Evolutionary conservation across 2,113 vertebrate species (phyloP), one percentile per base, ranked within the genome.

Genomic region (Nyctibius bracteatus): DNA sequence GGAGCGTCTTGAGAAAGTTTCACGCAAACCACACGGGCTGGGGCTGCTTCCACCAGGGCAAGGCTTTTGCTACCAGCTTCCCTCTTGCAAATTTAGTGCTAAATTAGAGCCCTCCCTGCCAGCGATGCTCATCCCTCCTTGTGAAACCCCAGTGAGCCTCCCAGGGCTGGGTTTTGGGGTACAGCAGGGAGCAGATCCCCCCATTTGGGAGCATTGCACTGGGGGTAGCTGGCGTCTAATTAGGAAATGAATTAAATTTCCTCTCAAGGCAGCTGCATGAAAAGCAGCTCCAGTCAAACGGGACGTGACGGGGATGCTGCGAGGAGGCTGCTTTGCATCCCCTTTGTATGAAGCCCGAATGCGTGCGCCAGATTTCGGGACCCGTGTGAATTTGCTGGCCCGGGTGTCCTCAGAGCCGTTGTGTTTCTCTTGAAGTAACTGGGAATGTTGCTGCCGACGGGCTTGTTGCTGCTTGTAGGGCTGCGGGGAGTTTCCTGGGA

Each of bases 301-400:
- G 81, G 93, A 97, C 95, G 96, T 97, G 96, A 95, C 20, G 4
- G 78, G 95, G 94, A 90, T 97, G 94, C 96, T 89, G 94, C 14
- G 23, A 93, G 93, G 91, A 95, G 91, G 72, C 96, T 97, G 95
- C 94, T 97, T 97, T 97, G 96, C 96, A 97, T 97, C 83, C 73
- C 57, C 73, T 96, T 97, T 97, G 95, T 96, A 55, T 86, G 59
- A 73, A 93, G 72, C 83, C 65, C 44, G 0, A 92, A 91, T 88
- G 94, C 20, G 14, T 39, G 91, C 20, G 72, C 92, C 95, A 94
- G 94, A 83, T 91, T 94, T 96, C 3, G 5, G 68, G 83, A 89
- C 77, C 80, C 44, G 33, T 95, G 96, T 96, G 96, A 97, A 97
- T 96, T 88, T 81, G 72, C 96, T 96, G 91, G 91, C 95, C 70